A percentile compares a stretch with the other conserved stretches of the same genome.
Evolutionary conservation across 1,140 invertebrate species (phyloP).

Genomic region (Rhopalosiphum padi): DNA sequence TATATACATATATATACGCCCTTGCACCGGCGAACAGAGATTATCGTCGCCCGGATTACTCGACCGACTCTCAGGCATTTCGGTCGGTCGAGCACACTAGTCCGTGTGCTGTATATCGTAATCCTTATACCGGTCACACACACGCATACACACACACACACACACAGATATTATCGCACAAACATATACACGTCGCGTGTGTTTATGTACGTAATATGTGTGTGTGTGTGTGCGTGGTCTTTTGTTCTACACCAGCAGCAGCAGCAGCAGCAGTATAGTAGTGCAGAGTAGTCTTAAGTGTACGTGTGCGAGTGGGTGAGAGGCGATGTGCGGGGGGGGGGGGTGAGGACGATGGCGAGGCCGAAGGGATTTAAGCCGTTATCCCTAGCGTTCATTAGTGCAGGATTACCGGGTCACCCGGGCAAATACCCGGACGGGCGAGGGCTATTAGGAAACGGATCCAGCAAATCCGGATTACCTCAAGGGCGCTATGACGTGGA

Average conservation of each 20-base stretch:
- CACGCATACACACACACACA: background rate
- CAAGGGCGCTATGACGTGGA: slow-evolving; percentile 18
- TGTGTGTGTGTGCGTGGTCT: background rate
- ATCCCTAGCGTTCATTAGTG: slow-evolving; percentile 56
- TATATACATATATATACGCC: no score
- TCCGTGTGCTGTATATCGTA: background rate
- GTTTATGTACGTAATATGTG: background rate
- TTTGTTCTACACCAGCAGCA: background rate
- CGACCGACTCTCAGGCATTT: background rate
- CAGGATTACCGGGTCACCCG: slow-evolving; percentile 55
- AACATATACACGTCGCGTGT: background rate
- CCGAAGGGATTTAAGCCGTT: slow-evolving; percentile 57
- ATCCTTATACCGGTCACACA: slow-evolving; percentile 20
- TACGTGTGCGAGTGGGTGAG: background rate
- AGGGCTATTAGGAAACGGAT: slow-evolving; percentile 57
- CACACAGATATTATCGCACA: background rate
- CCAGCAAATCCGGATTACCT: slow-evolving; percentile 55
- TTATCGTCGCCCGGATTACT: slow-evolving; percentile 35
- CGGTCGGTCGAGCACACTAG: slow-evolving; percentile 36
- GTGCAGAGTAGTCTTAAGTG: background rate
- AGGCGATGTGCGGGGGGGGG: background rate
- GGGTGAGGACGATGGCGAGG: background rate
- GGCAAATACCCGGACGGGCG: slow-evolving; percentile 42
- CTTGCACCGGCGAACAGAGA: background rate
- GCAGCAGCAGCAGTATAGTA: background rate